Base-by-base conservation (phyloP, 2,888 invertebrate genomes). In the Synergus gifuensis region DNA sequence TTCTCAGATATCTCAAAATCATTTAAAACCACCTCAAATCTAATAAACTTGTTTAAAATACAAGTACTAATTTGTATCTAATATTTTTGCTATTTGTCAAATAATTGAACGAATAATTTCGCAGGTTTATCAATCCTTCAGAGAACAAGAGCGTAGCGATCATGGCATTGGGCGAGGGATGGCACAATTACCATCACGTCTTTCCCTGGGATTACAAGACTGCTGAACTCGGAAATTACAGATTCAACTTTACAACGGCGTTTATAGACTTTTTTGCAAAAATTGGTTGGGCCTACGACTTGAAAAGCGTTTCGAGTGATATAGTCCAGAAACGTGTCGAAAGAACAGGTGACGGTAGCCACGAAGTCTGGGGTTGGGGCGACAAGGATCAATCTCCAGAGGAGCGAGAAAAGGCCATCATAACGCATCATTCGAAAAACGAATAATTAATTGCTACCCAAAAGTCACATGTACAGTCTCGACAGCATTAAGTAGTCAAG, bases 181-280 rank as follows among this genome's bases (percentile, higher is more conserved):
- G 97, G 96, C 98, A 98, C 93, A 98, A 98, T 93, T 92, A 92
- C 83, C 98, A 98, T 91, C 98, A 98, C 92, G 96, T 96, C 0
- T 98, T 98, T 92, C 98, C 98, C 0, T 97, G 97, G 96, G 98
- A 98, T 91, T 98, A 98, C 94, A 96, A 97, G 89, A 96, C 98
- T 58, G 96, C 97, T 4, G 98, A 98, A 91, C 93, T 97, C 46
- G 96, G 96, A 18, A 88, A 92, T 62, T 91, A 92, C 82, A 86
- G 86, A 40, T 85, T 92, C 69, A 95, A 95, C 86, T 73, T 92
- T 0, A 94, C 95, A 1, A 94, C 94, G 0, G 88, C 93, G 14
- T 93, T 94, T 86, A 94, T 95, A 81, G 94, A 95, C 86, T 89
- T 96, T 89, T 96, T 96, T 92, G 96, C 97, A 14, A 95, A 94